Percentiles rank a stretch among this genome's conserved stretches.
These are phyloP conservation scores for Zenarchopterus dispar DNA, from an alignment of 2,797 vertebrate species.

Conservation along the genomic window DNA sequence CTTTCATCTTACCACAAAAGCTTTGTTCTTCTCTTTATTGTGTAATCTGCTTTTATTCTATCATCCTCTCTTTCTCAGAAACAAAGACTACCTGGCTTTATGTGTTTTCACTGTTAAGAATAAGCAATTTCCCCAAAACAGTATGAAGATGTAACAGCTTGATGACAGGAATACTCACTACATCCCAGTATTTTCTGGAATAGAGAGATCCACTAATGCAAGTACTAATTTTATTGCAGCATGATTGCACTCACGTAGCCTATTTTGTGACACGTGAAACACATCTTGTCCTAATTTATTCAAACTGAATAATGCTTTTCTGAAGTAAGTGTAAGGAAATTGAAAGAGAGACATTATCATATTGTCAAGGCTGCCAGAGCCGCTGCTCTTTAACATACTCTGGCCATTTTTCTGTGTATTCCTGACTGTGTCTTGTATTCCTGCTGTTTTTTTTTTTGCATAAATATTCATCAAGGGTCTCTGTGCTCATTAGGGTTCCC, in stretches of 20 bases:
- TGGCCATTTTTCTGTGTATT: background rate
- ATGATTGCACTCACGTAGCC: background rate
- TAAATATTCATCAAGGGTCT: slow-evolving; percentile 26
- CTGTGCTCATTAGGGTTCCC: slow-evolving; percentile 43
- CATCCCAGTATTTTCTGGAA: background rate
- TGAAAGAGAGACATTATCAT: slow-evolving; percentile 1
- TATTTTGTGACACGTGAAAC: slow-evolving; percentile 7
- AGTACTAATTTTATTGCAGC: slow-evolving; percentile 15
- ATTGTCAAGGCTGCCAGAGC: slow-evolving; percentile 1
- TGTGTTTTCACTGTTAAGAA: too few relatives aligned
- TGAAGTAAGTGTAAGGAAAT: background rate
- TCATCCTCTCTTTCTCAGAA: too few relatives aligned
- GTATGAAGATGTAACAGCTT: too few relatives aligned
- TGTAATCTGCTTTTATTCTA: too few relatives aligned
- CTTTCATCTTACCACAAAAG: too few relatives aligned
- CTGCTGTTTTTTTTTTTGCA: slow-evolving; percentile 16
- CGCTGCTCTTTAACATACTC: background rate
- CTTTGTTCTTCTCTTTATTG: too few relatives aligned
- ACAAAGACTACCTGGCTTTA: too few relatives aligned
- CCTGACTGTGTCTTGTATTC: slow-evolving; percentile 14
- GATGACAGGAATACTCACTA: too few relatives aligned
- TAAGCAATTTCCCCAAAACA: too few relatives aligned
- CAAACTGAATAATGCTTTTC: slow-evolving; percentile 1
- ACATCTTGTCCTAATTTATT: slow-evolving; percentile 11
- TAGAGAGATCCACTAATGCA: slow-evolving; percentile 11